Base-by-base conservation (phyloP, 2,113 vertebrate species). In the Onychostoma macrolepis region DNA sequence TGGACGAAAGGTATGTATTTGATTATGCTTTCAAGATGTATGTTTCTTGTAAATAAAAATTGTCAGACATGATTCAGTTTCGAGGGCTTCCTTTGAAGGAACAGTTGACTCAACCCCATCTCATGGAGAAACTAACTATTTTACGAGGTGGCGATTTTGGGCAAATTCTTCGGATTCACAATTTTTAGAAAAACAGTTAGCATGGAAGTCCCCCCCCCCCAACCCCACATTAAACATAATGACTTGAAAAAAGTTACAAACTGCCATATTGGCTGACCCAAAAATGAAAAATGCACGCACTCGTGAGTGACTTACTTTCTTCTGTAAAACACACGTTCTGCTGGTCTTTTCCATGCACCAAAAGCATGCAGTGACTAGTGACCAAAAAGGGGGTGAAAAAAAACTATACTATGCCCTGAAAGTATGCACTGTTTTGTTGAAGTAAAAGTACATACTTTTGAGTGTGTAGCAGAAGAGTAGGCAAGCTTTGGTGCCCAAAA, bases 1-100 rank as follows among this genome's bases (percentile, higher is more conserved):
- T 0, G 98, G 98, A 89, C 94, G 98, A 6, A 99, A 99, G 98
- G 98, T 99, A 96, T 86, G 93, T 87, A 6, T 50, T 38, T 9
- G 67, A 84, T n/a, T n/a, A n/a, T n/a, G n/a, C n/a, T n/a, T n/a
- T n/a, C n/a, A n/a, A n/a, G n/a, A n/a, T n/a, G n/a, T n/a, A n/a
- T n/a, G 28, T 71, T 28, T 76, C 10, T 26, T 76, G 43, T 15
- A 24, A 28, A 48, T 48, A 12, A 48, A 43, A 69, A 30, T 13
- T 67, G 63, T 15, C 28, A 12, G 61, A 28, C 61, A 65, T 8
- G 6, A 33, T 69, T 19, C 6, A 17, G 12, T 26, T 76, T 43
- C 3, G 9, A 69, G 26, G 3, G n/a, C 61, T 26, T 65, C 2
- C n/a, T 26, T 65, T 12, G 33, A 36, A 19, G 30, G 53, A 67